A percentile compares a stretch with the other conserved stretches of the same genome.
Conservation (phyloP, 2,113 vertebrate species). For the Atractosteus spatula region DNA sequence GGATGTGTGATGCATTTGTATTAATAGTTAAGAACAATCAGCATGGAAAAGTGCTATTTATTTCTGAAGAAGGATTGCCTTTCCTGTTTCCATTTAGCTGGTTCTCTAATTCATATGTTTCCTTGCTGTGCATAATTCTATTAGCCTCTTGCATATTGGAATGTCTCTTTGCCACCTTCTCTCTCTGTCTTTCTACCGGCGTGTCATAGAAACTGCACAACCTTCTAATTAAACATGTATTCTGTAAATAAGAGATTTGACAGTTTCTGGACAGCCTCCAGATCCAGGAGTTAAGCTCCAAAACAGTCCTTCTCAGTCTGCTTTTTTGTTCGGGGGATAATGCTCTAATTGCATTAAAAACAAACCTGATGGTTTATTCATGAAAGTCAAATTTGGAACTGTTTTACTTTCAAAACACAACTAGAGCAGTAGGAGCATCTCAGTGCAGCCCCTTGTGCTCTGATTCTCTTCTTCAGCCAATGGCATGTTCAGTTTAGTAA, state of each 20-base stretch:
- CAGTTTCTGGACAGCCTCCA: constrained; percentile 24
- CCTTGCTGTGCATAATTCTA: background rate
- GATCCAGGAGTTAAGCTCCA: constrained; percentile 1
- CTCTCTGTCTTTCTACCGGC: background rate
- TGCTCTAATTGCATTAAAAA: constrained; percentile 13
- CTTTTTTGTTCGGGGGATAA: constrained; percentile 14
- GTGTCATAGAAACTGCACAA: background rate
- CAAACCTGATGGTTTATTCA: constrained; percentile 20
- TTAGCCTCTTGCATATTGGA: background rate
- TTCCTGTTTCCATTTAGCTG: background rate
- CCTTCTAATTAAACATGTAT: background rate
- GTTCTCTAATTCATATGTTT: background rate
- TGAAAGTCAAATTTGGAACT: constrained; percentile 12
- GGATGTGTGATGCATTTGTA: background rate
- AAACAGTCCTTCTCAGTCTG: constrained; percentile 17
- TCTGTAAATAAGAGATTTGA: constrained; percentile 14
- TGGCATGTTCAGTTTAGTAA: too few relatives aligned
- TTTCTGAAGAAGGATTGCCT: background rate
- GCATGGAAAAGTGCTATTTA: background rate
- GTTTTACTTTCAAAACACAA: constrained; percentile 19
- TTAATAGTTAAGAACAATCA: background rate
- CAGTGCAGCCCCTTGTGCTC: background rate
- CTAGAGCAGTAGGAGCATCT: constrained; percentile 3
- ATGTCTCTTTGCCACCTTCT: background rate
- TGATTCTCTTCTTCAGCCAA: background rate